Conservation (phyloP, 2,113 vertebrate species). For the Stegostoma tigrinum region DNA sequence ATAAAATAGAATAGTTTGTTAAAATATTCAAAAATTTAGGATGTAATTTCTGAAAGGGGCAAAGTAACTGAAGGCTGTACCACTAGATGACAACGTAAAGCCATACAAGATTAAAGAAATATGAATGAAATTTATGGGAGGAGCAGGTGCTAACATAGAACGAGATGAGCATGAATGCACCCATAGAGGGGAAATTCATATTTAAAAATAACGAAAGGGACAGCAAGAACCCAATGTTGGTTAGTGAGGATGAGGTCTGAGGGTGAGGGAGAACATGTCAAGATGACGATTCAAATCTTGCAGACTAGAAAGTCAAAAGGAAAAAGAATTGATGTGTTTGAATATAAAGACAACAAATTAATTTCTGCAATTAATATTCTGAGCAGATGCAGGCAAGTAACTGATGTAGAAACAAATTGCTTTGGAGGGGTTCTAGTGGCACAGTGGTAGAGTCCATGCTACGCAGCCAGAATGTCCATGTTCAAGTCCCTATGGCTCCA, state of each 20-base stretch:
- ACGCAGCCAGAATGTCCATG: no score
- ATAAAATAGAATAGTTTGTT: no score
- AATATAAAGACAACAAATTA: background rate
- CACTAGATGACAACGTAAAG: background rate
- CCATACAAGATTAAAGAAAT: background rate
- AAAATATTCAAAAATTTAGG: background rate
- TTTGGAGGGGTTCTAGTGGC: no score
- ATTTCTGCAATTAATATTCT: background rate
- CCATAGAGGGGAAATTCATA: background rate
- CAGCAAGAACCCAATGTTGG: background rate
- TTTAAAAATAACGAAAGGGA: background rate
- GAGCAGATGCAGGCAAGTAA: background rate
- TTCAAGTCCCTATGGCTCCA: no score
- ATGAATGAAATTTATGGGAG: background rate
- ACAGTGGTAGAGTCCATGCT: no score
- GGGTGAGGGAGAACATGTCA: background rate
- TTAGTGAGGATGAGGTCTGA: background rate
- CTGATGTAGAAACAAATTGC: background rate
- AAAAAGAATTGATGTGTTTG: background rate
- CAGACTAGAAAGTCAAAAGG: background rate
- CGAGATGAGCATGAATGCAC: background rate
- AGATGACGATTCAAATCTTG: background rate
- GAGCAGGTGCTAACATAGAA: background rate
- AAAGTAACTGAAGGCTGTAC: background rate
- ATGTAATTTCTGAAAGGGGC: background rate